Percentiles rank a stretch among this genome's conserved stretches.
Conservation (phyloP, 1,140 invertebrate genomes). For the Drosophila teissieri region DNA sequence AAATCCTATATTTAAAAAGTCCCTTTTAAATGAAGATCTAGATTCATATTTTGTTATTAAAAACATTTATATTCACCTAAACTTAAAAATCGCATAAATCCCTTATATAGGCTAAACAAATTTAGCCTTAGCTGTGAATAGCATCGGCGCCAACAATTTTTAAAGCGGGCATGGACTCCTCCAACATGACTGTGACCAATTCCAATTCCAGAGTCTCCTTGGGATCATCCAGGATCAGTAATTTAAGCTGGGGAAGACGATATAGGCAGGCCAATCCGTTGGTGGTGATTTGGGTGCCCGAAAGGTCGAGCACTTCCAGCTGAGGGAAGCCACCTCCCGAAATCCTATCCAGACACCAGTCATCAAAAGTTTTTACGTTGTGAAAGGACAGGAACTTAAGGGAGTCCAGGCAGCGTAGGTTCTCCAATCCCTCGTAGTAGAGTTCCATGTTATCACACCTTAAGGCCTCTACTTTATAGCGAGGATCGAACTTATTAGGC, state of each 20-base stretch:
- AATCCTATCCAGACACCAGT: conserved; percentile 91
- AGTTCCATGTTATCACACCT: conserved; percentile 88
- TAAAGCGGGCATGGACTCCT: conserved; percentile 85
- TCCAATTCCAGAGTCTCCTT: conserved; percentile 85
- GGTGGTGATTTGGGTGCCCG: conserved; percentile 88
- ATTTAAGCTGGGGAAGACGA: conserved; percentile 86
- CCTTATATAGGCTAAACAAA: conserved; percentile 14
- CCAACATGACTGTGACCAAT: conserved; percentile 86
- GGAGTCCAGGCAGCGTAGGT: conserved; percentile 87
- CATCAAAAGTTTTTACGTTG: conserved; percentile 88
- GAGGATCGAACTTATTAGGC: conserved; percentile 86
- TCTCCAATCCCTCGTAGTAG: conserved; percentile 90
- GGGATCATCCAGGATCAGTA: conserved; percentile 86
- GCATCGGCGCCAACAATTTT: conserved; percentile 70
- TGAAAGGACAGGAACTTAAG: conserved; percentile 89
- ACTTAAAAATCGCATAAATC: conserved; percentile 3
- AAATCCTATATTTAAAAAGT: no score
- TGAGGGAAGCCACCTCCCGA: conserved; percentile 86
- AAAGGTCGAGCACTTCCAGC: conserved; percentile 91
- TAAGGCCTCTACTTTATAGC: conserved; percentile 88
- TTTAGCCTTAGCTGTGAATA: conserved; percentile 49
- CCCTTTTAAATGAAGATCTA: no score
- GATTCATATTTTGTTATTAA: no score
- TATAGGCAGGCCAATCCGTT: conserved; percentile 88
- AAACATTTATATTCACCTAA: conserved; percentile 27